Base-by-base conservation (phyloP, 1,140 invertebrate genomes). In the Drosophila auraria region DNA sequence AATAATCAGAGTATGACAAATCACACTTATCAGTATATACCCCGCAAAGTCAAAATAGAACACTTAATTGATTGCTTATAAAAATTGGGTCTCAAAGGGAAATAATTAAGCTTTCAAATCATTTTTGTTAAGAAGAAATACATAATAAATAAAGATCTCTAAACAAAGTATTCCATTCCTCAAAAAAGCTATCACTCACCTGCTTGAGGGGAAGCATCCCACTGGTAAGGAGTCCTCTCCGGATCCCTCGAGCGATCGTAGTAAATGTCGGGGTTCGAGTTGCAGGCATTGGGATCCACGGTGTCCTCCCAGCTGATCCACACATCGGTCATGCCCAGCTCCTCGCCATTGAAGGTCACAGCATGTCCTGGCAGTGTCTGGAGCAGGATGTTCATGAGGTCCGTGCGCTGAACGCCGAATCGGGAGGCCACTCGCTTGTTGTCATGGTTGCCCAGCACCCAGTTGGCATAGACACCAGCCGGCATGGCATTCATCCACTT, bases 261-360 rank as follows among this genome's bases (percentile, higher is more conserved):
- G 76, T 92, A 92, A 14, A 59, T 58, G 7, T 91, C 74, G 8
- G 91, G 91, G 65, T 92, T 78, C 0, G 86, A 71, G 50, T 91
- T 92, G 27, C 91, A 92, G 0, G 91, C 91, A 7, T 60, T 62
- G 0, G 91, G 91, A 60, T 92, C 91, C 1, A 92, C 91, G 1
- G 94, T 95, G n/a, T 95, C 93, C 53, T 94, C 91, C 93, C 93
- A 95, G 11, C 92, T 93, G 0, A 95, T 93, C n/a, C 65, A 82
- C 0, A 94, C 95, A 92, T 97, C 95, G 11, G 94, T 93, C 96
- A 97, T 97, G 0, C 95, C 97, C 20, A 98, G 94, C 92, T 98
- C 97, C 92, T 97, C 97, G 12, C 97, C 97, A 86, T 96, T 95
- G 91, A 97, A 97, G 40, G 95, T 94, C 15, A 96, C 93, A 0